These are phyloP conservation scores for Neostethus bicornis DNA, from an alignment of 2,797 vertebrate genomes.

Conservation along the genomic window DNA sequence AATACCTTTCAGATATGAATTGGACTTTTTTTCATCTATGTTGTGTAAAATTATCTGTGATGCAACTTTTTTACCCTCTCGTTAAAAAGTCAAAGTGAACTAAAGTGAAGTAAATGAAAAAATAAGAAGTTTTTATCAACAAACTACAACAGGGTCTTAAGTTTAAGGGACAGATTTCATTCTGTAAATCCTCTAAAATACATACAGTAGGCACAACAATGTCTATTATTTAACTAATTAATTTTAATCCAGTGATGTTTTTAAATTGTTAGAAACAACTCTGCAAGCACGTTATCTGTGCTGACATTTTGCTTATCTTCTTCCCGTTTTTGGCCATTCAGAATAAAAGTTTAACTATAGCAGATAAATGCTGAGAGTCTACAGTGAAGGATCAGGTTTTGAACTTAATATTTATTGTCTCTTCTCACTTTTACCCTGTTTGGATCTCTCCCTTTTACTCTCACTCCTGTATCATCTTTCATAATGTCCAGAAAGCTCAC, in stretches of 20 bases:
- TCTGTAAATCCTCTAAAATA: too few relatives aligned
- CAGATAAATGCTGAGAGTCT: slow-evolving; percentile 48
- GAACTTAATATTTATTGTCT: slow-evolving; percentile 46
- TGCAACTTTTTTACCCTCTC: too few relatives aligned
- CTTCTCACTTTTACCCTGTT: slow-evolving; percentile 30
- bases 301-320: not conserved
- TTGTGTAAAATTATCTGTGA: too few relatives aligned
- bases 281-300: not conserved
- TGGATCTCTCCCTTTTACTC: slow-evolving; percentile 17
- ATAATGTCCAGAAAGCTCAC: slow-evolving; percentile 42
- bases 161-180: too few relatives aligned
- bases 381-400: slow-evolving; percentile 50
- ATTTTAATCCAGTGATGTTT: not conserved
- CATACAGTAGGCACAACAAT: too few relatives aligned
- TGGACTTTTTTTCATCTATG: too few relatives aligned
- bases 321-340: slow-evolving; percentile 10
- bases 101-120: too few relatives aligned
- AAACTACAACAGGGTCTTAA: too few relatives aligned
- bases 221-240: too few relatives aligned
- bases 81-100: too few relatives aligned
- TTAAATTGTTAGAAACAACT: not conserved
- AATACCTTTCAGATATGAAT: too few relatives aligned
- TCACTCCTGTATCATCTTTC: slow-evolving; percentile 53
- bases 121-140: too few relatives aligned
- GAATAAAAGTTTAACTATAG: slow-evolving; percentile 42